Evolutionary conservation across 2,888 invertebrate species (phyloP).

Genomic region (Auanema freiburgensis): DNA sequence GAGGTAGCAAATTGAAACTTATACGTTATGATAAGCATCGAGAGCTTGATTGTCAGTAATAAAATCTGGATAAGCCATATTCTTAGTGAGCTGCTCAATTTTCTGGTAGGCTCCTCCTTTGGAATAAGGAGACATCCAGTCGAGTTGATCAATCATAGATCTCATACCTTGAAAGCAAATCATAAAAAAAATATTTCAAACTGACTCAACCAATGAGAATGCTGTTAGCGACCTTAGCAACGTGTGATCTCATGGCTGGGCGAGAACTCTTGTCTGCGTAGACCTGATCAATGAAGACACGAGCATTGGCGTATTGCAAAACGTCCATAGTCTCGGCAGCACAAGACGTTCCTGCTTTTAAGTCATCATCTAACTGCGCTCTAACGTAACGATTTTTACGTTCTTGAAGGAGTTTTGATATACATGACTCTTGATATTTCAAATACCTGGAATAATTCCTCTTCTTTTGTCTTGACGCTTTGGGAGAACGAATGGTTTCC

Average conservation of each 20-base stretch:
- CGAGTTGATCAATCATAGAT: constrained; percentile 55
- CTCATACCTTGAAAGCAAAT: constrained; percentile 38
- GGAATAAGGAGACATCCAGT: constrained; percentile 53
- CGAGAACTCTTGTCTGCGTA: constrained; percentile 37
- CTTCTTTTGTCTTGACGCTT: not conserved
- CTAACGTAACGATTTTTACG: not conserved
- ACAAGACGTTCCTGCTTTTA: constrained; percentile 19
- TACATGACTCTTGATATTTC: too few species aligned
- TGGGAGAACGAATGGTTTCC: not conserved
- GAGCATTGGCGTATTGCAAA: constrained; percentile 50
- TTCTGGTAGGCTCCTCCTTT: constrained; percentile 55
- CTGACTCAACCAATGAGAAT: constrained; percentile 31
- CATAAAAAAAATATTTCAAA: not conserved
- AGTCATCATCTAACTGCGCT: not conserved
- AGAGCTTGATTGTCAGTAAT: constrained; percentile 45
- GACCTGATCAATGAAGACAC: constrained; percentile 52
- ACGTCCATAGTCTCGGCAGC: constrained; percentile 38
- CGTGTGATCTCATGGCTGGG: constrained; percentile 39
- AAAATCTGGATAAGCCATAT: constrained; percentile 57
- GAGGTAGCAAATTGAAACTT: too few species aligned
- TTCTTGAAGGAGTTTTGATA: not conserved
- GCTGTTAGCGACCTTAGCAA: constrained; percentile 42
- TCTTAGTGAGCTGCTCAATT: constrained; percentile 54
- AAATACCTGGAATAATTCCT: constrained; percentile 2
- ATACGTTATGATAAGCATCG: constrained; percentile 45